Base-by-base conservation (phyloP, 2,888 invertebrate species). In the Drosophila nr. medialis region DNA sequence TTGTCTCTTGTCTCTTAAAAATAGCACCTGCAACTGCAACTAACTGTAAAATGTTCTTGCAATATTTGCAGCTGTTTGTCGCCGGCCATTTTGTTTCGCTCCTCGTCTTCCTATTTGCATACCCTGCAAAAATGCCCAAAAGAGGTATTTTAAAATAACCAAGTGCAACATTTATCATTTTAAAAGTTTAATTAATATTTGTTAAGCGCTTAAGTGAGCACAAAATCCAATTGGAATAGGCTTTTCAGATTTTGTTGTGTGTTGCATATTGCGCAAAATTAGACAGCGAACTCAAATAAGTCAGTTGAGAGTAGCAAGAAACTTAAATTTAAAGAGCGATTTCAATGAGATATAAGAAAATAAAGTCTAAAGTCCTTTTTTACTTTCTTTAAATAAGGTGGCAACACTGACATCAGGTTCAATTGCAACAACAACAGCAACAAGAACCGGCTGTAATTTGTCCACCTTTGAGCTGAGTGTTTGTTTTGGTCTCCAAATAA, bases 61-160 rank as follows among this genome's bases (percentile, higher is more conserved):
- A 89, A 87, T 86, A 89, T 87, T 86, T 86, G 82, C 85, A 77
- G 80, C 90, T 80, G 89, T 84, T 86, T 81, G 89, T 74, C 75
- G 78, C 73, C 77, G 70, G 76, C 81, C 73, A 74, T 76, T 71
- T 81, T 83, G 67, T 74, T 67, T 55, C 72, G 32, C 27, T 27
- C 53, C 56, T 62, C 2, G 4, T 45, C 45, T 15, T 50, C 49
- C 54, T 34, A 54, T 54, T 61, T n/a, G 27, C 38, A 38, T 55
- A 15, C 55, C n/a, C 38, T 55, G 4, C 15, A 15, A 45, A 24
- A 24, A 2, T 24, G 0, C 8, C 4, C 24, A 15, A 45, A 15
- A 4, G 24, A 8, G 45, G 15, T 10, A 8, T 40, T 4, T 40
- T 1, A n/a, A n/a, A 2, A 4, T 38, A 2, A 8, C 18, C 3